Base-by-base conservation (phyloP, 2,113 vertebrate species). In the Siniperca knerii region DNA sequence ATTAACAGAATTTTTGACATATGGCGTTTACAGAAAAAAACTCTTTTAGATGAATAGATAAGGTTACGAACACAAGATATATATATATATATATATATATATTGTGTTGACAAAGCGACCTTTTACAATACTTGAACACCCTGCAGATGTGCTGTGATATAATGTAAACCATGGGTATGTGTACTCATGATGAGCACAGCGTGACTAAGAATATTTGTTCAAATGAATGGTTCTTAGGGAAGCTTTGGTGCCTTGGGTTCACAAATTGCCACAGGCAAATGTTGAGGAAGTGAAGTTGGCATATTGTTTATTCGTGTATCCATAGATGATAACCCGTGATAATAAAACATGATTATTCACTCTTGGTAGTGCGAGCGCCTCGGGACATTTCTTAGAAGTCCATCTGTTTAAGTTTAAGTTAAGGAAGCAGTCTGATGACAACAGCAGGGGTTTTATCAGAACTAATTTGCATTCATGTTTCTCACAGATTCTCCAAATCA, bases 161-260 rank as follows among this genome's bases (percentile, higher is more conserved):
- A 72, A 74, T 66, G 58, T 8, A 21, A 52, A 71, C 65, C 57
- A 54, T 8, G 12, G 46, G 46, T 44, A 68, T 23, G 0, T 3
- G 71, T 9, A 46, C 65, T 86, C 72, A 37, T 76, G 80, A 81
- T 86, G 73, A 44, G 37, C 81, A 66, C 69, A 84, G 68, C n/a
- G 44, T 90, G 87, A 92, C 57, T 33, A 23, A 48, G 21, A 77
- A 42, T 15, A 11, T 23, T 48, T 7, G 65, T 42, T 65, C 4
- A 4, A 40, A 4, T 37, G 50, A 79, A 35, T 50, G 8, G 40
- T 48, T 83, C 25, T 65, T 85, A 33, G 66, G 2, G n/a, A 75
- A 72, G 29, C 33, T 40, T 46, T 3, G 42, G 8, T 62, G 66
- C 60, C 70, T 66, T 1, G 10, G 55, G 81, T 18, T 40, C 18